These are phyloP conservation scores for Xestia ashworthii DNA, from an alignment of 2,888 invertebrate species.

Conservation along the genomic window DNA sequence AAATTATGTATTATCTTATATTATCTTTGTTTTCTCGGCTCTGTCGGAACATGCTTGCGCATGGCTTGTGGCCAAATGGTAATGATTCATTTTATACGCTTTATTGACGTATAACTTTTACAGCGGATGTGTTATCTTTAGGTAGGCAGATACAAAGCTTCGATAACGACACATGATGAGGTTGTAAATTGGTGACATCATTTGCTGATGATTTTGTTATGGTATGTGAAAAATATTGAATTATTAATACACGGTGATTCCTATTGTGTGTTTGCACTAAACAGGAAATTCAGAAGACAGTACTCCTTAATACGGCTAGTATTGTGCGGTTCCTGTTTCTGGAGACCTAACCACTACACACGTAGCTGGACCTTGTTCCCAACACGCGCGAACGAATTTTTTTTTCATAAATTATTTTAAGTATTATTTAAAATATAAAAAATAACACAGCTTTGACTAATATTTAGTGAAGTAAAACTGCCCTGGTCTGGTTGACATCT, in stretches of 20 bases:
- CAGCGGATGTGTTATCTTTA: slow-evolving; percentile 2
- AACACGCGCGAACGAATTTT: too few species aligned
- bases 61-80: background rate
- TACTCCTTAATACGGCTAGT: too few species aligned
- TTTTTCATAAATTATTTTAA: too few species aligned
- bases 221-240: background rate
- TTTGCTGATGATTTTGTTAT: too few species aligned
- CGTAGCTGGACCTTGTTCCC: too few species aligned
- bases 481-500: background rate
- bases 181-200: background rate
- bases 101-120: slow-evolving; percentile 7
- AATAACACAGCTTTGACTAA: background rate
- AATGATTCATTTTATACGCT: slow-evolving; percentile 14
- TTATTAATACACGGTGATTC: background rate
- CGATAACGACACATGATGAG: background rate
- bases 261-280: background rate
- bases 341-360: too few species aligned
- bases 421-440: too few species aligned
- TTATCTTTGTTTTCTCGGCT: background rate
- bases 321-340: too few species aligned
- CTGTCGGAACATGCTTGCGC: background rate
- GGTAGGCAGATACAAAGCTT: slow-evolving; percentile 3
- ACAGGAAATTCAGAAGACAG: background rate
- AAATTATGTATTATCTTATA: too few species aligned
- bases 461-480: background rate